Evolutionary conservation across 2,888 invertebrate species (phyloP), one percentile per base, ranked within the genome.

Genomic region (Punctoribates punctum): DNA sequence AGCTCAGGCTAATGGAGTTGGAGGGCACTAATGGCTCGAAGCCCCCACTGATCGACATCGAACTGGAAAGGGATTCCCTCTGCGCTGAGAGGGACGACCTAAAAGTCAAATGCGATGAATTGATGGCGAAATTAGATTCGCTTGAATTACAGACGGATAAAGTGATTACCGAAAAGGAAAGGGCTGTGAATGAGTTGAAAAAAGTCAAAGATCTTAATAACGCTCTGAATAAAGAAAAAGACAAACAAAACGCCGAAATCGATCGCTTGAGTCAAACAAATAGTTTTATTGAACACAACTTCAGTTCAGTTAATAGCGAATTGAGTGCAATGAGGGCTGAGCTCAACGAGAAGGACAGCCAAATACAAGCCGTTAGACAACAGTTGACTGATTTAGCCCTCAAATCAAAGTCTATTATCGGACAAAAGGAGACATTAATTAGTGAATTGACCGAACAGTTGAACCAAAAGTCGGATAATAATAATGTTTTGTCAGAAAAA

Each of bases 91-190:
- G 27, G 29, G 62, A 62, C 27, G 62, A 62, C 23, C 27, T 62
- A 6, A 62, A 62, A 23, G 23, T 62, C 1, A 62, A 23, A 23
- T 62, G 13, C 29, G 17, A 27, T 62, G 62, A 62, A 27, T 29
- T 62, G 29, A 62, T 62, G 17, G 62, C 62, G 1, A 62, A 62
- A 29, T 62, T 23, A 13, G 62, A 62, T 62, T 62, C 62, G 13
- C 62, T 62, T 62, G 62, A 62, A 5, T 27, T 62, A 29, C 62
- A 62, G 27, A 62, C 25, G 29, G 62, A 62, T 62, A 62, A 62
- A 62, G 27, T 62, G 62, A 5, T 62, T 62, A 62, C 13, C 3
- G 62, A 62, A 15, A 62, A 27, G 29, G 62, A 62, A 62, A 62
- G 29, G 29, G 27, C 27, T 25, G 11, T 25, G 8, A 62, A 27